phyloP scores from a whole-genome alignment of 1,140 invertebrate genomes.

The Atta colombica region DNA sequence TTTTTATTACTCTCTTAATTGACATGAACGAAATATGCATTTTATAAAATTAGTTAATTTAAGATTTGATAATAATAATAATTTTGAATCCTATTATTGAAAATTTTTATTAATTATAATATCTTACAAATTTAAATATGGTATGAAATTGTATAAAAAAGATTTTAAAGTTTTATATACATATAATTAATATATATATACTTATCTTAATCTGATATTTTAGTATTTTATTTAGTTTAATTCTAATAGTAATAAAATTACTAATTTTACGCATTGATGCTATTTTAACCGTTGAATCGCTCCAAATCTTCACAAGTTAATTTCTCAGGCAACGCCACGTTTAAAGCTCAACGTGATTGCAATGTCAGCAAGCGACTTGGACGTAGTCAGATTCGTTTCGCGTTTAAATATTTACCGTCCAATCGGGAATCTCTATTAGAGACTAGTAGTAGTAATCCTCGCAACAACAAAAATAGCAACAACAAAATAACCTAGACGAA shows the following conservation, averaged over 20 bases:
- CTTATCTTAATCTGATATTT: not conserved
- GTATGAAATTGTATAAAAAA: not conserved
- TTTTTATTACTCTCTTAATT: not conserved
- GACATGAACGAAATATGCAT: not conserved
- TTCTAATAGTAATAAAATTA: not conserved
- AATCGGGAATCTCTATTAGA: constrained; percentile 27
- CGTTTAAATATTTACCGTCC: constrained; percentile 60
- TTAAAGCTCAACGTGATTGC: constrained; percentile 42
- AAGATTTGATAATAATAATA: not conserved
- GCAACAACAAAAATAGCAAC: constrained; percentile 26
- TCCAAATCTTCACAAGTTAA: constrained; percentile 11
- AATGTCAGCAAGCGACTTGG: constrained; percentile 26
- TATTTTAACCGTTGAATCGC: not conserved
- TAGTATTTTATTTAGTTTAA: not conserved
- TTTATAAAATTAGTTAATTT: not conserved
- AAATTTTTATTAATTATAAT: not conserved
- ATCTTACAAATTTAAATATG: not conserved
- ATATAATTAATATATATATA: not conserved
- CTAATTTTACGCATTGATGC: constrained; percentile 1
- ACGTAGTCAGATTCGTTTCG: constrained; percentile 50
- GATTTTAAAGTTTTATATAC: not conserved
- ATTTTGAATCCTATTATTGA: not conserved
- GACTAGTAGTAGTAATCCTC: not conserved
- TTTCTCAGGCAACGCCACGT: constrained; percentile 17
- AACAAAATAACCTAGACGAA: constrained; percentile 27